Conservation (phyloP, 2,797 vertebrate species). For the Aphelocoma californica region DNA sequence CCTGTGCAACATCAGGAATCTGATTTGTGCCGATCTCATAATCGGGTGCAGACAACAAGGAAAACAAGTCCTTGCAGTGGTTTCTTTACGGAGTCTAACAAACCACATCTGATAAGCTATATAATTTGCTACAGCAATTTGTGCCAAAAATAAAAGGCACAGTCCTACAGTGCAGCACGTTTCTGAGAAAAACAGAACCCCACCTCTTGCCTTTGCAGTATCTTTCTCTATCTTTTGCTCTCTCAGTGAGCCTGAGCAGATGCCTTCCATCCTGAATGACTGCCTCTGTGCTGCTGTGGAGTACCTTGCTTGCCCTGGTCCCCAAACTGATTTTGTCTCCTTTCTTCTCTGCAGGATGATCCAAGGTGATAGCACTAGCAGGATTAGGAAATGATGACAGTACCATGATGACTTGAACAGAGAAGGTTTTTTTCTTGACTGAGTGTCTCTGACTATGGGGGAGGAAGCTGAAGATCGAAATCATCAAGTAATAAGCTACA, state of each 20-base stretch:
- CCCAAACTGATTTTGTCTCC: neutral
- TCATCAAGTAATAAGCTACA: constrained; percentile 57
- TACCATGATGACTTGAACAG: constrained; percentile 52
- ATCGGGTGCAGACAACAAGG: constrained; percentile 72
- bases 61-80: constrained; percentile 74
- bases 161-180: constrained; percentile 72
- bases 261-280: neutral
- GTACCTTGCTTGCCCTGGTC: neutral
- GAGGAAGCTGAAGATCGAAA: constrained; percentile 49
- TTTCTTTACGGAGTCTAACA: constrained; percentile 74
- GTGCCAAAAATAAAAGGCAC: constrained; percentile 80
- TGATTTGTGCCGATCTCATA: constrained; percentile 71
- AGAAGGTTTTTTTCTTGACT: constrained; percentile 51
- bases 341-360: neutral
- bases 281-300: neutral
- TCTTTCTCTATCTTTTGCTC: constrained; percentile 49
- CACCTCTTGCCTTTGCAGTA: constrained; percentile 62
- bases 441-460: constrained; percentile 31
- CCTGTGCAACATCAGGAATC: constrained; percentile 63
- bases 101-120: constrained; percentile 81
- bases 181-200: constrained; percentile 78
- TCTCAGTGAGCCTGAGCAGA: constrained; percentile 23
- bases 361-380: constrained; percentile 12
- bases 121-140: constrained; percentile 79
- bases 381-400: constrained; percentile 43